Percentiles rank a stretch among this genome's conserved stretches.
These are phyloP conservation scores for Oreochromis tanganicae DNA, from an alignment of 2,113 vertebrate genomes.

Conservation along the genomic window DNA sequence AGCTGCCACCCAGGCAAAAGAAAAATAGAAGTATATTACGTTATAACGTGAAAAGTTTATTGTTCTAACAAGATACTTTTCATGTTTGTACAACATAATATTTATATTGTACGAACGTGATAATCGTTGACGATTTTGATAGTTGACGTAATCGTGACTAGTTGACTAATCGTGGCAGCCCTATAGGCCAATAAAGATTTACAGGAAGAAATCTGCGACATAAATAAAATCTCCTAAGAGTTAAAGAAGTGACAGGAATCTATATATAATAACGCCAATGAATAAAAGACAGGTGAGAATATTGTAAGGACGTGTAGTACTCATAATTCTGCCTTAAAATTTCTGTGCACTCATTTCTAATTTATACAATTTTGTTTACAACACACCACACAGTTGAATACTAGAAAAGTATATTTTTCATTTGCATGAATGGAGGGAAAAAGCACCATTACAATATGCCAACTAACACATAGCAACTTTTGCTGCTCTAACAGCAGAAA, in stretches of 20 bases:
- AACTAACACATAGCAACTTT: background rate
- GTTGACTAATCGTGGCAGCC: background rate
- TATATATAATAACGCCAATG: background rate
- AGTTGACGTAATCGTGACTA: background rate
- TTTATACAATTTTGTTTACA: background rate
- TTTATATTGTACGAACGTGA: too few species aligned
- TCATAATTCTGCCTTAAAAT: background rate
- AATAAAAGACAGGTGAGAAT: background rate
- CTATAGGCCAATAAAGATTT: background rate
- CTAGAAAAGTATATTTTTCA: background rate
- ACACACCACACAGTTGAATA: background rate
- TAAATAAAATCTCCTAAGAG: background rate
- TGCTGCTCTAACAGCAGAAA: background rate
- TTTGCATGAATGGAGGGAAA: background rate
- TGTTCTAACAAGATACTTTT: too few species aligned
- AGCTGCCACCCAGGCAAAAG: too few species aligned
- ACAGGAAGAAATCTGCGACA: rapidly evolving
- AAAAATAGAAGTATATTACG: too few species aligned
- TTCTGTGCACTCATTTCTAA: background rate
- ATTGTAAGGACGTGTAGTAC: background rate
- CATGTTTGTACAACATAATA: too few species aligned
- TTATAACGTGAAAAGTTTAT: too few species aligned
- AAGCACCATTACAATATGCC: background rate
- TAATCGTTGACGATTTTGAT: rapidly evolving
- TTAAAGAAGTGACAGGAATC: background rate